These are phyloP conservation scores for Synanthedon andrenaeformis DNA, from an alignment of 2,888 invertebrate genomes.

Conservation along the genomic window DNA sequence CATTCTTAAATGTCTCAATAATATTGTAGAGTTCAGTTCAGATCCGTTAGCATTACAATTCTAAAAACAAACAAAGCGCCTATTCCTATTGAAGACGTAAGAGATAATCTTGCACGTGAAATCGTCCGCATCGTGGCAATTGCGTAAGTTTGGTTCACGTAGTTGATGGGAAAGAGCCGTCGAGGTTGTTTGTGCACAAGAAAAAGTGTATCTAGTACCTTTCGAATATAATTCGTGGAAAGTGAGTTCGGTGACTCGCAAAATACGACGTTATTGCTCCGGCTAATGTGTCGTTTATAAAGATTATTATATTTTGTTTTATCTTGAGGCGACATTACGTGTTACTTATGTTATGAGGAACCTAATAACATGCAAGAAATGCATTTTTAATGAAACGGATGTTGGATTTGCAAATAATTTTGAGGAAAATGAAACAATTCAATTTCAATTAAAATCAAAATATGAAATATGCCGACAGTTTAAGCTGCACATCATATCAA, in stretches of 20 bases:
- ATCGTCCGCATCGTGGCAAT: not conserved
- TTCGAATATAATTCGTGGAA: conserved; percentile 10
- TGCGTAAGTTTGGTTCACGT: conserved; percentile 3
- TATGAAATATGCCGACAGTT: no score
- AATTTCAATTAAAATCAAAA: no score
- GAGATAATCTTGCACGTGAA: not conserved
- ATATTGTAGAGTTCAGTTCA: not conserved
- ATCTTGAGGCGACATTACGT: no score
- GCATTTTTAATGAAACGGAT: no score
- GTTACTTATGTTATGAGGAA: no score
- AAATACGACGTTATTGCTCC: conserved; percentile 4
- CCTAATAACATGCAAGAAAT: no score
- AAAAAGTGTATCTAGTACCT: conserved; percentile 17
- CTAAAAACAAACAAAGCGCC: not conserved
- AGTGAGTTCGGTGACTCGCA: conserved; percentile 7
- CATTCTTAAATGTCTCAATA: not conserved
- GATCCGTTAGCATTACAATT: not conserved
- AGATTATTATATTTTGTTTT: not conserved
- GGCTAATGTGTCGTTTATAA: conserved; percentile 8
- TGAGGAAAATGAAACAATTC: no score
- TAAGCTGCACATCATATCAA: no score
- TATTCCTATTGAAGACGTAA: not conserved
- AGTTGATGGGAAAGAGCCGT: conserved; percentile 7
- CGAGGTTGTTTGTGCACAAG: conserved; percentile 12
- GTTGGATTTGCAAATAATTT: no score